Conservation (phyloP, 2,113 vertebrate genomes). For the Morone chrysops region DNA sequence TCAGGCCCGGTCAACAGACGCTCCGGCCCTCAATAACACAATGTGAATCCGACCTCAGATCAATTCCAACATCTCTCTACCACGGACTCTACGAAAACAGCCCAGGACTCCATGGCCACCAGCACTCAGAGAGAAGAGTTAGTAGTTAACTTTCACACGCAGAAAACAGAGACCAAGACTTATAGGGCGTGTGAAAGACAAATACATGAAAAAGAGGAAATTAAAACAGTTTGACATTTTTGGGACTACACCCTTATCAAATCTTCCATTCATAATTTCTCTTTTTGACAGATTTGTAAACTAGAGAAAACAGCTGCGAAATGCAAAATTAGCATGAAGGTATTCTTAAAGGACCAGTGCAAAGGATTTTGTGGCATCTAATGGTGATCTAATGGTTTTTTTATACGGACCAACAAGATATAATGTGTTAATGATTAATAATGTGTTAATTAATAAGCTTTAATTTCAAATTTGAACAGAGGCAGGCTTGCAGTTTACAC, state of each 20-base stretch:
- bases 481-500: neutral
- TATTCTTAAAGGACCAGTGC: too few species aligned
- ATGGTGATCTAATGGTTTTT: neutral
- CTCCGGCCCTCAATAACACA: slow-evolving; percentile 32
- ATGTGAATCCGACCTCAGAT: slow-evolving; percentile 34
- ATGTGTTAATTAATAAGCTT: neutral
- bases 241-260: neutral
- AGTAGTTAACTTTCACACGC: neutral
- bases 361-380: too few species aligned
- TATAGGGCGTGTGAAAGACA: neutral
- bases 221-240: too few species aligned
- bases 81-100: slow-evolving; percentile 43
- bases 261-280: neutral
- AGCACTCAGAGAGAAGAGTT: neutral
- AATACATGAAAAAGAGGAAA: neutral
- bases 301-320: too few species aligned
- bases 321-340: too few species aligned
- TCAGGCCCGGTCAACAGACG: slow-evolving; percentile 20
- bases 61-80: slow-evolving; percentile 37
- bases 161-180: neutral
- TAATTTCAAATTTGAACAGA: neutral
- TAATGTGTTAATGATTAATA: too few species aligned
- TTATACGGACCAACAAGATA: too few species aligned
- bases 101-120: neutral
- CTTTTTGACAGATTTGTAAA: too few species aligned